These are phyloP conservation scores for Rhinoptilus africanus DNA, from an alignment of 2,113 vertebrate genomes.

Conservation along the genomic window DNA sequence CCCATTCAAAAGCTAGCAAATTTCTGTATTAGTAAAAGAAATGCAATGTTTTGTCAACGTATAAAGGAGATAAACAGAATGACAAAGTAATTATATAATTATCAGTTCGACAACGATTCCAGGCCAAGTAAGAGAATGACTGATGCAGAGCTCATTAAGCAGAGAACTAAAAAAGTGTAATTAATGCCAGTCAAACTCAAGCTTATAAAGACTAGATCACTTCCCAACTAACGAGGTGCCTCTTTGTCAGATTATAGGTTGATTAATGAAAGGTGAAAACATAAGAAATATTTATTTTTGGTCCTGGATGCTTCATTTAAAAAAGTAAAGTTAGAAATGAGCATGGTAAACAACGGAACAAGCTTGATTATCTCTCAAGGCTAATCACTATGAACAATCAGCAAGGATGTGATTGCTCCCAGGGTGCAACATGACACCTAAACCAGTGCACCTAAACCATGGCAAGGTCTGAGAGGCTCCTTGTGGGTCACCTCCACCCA, in stretches of 20 bases:
- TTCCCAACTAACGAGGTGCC: background rate
- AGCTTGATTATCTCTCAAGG: background rate
- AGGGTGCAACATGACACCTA: background rate
- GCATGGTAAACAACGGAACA: fast-evolving
- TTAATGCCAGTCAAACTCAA: background rate
- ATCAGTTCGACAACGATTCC: background rate
- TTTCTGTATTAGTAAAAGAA: background rate
- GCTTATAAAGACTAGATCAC: background rate
- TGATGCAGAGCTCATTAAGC: constrained; percentile 7
- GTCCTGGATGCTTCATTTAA: background rate
- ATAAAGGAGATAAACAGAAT: background rate
- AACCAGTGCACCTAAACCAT: background rate
- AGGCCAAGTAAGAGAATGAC: background rate
- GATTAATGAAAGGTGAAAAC: background rate
- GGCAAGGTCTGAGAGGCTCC: background rate
- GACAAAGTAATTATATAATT: background rate
- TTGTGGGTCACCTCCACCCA: background rate
- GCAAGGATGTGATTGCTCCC: background rate
- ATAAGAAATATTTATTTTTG: background rate
- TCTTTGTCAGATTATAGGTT: background rate
- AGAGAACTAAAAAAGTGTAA: background rate
- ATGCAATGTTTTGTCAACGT: background rate
- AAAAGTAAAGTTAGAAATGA: background rate
- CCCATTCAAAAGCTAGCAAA: background rate
- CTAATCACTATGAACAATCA: too few species aligned